phyloP scores from a whole-genome alignment of 2,797 vertebrate species.

The Lepus townsendii region DNA sequence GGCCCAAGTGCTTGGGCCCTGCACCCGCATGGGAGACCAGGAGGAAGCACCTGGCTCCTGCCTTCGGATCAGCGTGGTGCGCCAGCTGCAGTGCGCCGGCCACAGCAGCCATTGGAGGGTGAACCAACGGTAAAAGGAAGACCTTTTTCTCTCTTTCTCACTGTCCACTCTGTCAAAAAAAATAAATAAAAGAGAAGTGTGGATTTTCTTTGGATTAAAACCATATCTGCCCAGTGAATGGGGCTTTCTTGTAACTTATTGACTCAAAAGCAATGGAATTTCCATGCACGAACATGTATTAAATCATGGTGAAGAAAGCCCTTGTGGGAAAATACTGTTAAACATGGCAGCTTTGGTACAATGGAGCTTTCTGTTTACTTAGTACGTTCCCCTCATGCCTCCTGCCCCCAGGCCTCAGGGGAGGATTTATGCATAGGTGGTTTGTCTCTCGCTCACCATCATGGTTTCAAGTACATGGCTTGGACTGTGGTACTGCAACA shows the following conservation, averaged over 20 bases:
- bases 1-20: no score
- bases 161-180: no score
- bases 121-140: no score
- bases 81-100: no score
- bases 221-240: not conserved
- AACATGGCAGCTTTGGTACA: not conserved
- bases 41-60: no score
- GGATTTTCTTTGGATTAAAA: slow-evolving; percentile 7
- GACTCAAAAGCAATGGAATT: slow-evolving; percentile 33
- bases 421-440: not conserved
- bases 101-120: no score
- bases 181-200: not conserved
- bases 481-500: not conserved
- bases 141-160: no score
- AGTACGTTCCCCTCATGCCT: not conserved
- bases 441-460: slow-evolving; percentile 7
- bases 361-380: not conserved
- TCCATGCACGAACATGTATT: not conserved
- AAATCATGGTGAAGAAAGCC: slow-evolving; percentile 5
- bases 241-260: not conserved
- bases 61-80: no score
- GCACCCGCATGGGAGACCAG: no score
- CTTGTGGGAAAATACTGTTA: not conserved
- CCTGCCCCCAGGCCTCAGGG: not conserved
- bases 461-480: not conserved